Conservation (phyloP, 2,888 invertebrate species). For the Sinohyriopsis cumingii region DNA sequence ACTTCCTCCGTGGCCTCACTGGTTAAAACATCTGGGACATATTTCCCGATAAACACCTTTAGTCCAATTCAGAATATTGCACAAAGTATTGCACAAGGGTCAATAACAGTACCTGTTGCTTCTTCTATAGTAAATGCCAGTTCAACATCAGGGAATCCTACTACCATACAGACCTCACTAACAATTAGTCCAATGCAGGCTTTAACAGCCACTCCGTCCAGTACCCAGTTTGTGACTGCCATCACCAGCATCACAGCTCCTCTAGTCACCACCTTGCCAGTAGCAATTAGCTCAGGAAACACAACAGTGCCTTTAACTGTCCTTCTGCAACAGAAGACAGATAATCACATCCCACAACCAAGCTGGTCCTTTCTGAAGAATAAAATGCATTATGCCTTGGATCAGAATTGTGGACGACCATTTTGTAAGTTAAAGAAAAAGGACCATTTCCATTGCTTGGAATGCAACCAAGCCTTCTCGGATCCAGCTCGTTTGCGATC, state of each 20-base stretch:
- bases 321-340: conserved; percentile 51
- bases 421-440: conserved; percentile 87
- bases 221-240: conserved; percentile 14
- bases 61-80: conserved; percentile 12
- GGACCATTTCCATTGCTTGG: conserved; percentile 85
- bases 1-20: conserved; percentile 72
- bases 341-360: conserved; percentile 39
- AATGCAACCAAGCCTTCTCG: conserved; percentile 87
- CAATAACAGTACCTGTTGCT: background rate
- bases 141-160: conserved; percentile 21
- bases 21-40: conserved; percentile 94
- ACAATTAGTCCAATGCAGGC: conserved; percentile 26
- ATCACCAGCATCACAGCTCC: conserved; percentile 4
- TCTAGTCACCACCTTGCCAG: conserved; percentile 8
- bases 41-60: conserved; percentile 81
- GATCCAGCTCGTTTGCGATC: conserved; percentile 80
- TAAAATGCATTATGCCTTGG: conserved; percentile 63
- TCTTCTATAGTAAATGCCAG: conserved; percentile 1
- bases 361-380: conserved; percentile 55
- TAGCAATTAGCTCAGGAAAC: conserved; percentile 15
- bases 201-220: conserved; percentile 26
- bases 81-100: conserved; percentile 17
- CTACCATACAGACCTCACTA: conserved; percentile 14
- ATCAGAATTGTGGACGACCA: conserved; percentile 79
- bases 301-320: conserved; percentile 44